Percentiles rank a stretch among this genome's conserved stretches.
phyloP scores from a whole-genome alignment of 2,888 invertebrate genomes.

The Heteropelma amictum region DNA sequence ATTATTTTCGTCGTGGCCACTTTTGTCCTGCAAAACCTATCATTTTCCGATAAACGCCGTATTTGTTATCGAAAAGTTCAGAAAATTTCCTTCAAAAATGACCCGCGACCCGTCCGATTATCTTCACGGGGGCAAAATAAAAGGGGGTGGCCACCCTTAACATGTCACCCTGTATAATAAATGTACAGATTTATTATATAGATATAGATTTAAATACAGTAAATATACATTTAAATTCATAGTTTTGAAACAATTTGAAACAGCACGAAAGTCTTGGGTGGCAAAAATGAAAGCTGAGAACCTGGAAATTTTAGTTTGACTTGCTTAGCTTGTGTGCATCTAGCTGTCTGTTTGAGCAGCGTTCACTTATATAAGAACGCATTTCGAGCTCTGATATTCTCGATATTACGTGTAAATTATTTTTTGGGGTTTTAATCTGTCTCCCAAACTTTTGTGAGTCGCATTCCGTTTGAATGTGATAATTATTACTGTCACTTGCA shows the following conservation, averaged over 20 bases:
- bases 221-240: neutral
- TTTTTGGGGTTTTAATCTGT: neutral
- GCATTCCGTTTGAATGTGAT: slow-evolving; percentile 1
- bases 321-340: neutral
- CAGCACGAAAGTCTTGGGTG: neutral
- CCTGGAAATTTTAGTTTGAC: neutral
- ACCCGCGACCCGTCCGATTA: no score
- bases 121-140: no score
- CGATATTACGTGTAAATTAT: neutral
- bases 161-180: no score
- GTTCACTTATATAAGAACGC: neutral
- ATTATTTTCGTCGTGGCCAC: no score
- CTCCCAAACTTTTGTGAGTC: neutral
- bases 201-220: neutral
- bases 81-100: no score
- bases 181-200: neutral
- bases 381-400: neutral
- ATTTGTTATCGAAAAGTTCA: no score
- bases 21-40: no score
- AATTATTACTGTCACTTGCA: neutral
- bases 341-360: neutral
- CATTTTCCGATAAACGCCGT: no score
- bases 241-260: neutral
- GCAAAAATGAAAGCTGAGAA: neutral
- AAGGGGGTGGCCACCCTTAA: no score